These are phyloP conservation scores for Imbricaverruca yamaguchii DNA, from an alignment of 2,888 invertebrate species.

Conservation along the genomic window DNA sequence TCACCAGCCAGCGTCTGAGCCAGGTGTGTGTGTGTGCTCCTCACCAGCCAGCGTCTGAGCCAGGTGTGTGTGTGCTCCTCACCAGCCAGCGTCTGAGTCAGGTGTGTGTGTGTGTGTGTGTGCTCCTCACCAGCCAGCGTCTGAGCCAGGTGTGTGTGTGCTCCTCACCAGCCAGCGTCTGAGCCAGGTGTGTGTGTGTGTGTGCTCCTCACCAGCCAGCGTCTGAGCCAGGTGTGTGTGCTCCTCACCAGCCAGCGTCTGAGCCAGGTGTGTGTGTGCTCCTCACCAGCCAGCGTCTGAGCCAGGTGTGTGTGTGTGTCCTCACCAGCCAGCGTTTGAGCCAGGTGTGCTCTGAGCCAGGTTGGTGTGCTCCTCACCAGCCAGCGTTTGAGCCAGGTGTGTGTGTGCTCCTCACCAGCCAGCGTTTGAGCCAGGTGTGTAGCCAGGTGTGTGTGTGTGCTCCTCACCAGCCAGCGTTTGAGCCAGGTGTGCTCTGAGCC, in stretches of 20 bases:
- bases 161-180: neutral
- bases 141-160: too few relatives aligned
- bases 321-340: neutral
- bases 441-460: too few relatives aligned
- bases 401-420: neutral
- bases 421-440: too few relatives aligned
- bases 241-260: neutral
- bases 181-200: too few relatives aligned
- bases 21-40: too few relatives aligned
- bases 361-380: constrained; percentile 35
- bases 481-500: neutral
- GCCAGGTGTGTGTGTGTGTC: too few relatives aligned
- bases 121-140: constrained; percentile 34
- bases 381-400: neutral
- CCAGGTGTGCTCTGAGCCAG: too few relatives aligned
- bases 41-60: constrained; percentile 33
- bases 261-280: neutral
- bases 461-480: constrained; percentile 33
- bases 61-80: too few relatives aligned
- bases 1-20: neutral
- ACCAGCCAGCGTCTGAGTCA: neutral
- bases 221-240: neutral
- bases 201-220: constrained; percentile 34
- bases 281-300: constrained; percentile 33
- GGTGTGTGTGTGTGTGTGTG: too few relatives aligned